Conservation (phyloP, 2,113 vertebrate species). For the Pogona vitticeps region DNA sequence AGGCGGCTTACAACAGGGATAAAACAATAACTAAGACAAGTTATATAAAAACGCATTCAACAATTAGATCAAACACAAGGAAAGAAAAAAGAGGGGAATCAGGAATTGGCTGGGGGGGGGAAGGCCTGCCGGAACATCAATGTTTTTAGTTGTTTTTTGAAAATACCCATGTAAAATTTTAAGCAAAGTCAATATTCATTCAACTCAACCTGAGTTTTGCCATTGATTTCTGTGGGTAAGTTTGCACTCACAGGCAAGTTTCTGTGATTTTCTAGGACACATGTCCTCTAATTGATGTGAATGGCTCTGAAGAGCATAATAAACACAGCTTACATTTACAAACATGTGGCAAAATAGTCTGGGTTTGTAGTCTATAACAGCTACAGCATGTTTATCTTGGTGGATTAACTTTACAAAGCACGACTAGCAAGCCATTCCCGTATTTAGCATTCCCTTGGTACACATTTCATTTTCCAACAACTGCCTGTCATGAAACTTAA, state of each 20-base stretch:
- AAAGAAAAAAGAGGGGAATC: too few species aligned
- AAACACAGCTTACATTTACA: conserved; percentile 33
- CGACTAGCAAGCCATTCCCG: conserved; percentile 17
- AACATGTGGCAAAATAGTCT: conserved; percentile 2
- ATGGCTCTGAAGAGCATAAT: neutral
- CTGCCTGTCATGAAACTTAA: conserved; percentile 36
- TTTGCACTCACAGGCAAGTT: too few species aligned
- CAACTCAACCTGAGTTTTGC: neutral
- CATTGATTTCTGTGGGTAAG: neutral
- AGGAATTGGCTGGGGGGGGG: too few species aligned
- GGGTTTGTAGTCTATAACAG: conserved; percentile 49
- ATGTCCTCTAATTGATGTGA: neutral
- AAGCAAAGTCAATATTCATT: neutral
- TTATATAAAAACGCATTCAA: too few species aligned
- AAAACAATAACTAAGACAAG: too few species aligned
- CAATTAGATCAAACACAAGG: too few species aligned
- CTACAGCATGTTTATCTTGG: conserved; percentile 47
- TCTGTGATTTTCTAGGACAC: neutral
- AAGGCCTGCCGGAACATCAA: too few species aligned
- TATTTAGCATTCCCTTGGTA: conserved; percentile 41
- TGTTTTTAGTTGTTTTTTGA: too few species aligned
- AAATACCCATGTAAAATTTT: neutral
- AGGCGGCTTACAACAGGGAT: too few species aligned
- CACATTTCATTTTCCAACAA: conserved; percentile 23
- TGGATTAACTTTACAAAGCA: conserved; percentile 51